phyloP scores from a whole-genome alignment of 2,113 vertebrate species.

The Lathamus discolor region DNA sequence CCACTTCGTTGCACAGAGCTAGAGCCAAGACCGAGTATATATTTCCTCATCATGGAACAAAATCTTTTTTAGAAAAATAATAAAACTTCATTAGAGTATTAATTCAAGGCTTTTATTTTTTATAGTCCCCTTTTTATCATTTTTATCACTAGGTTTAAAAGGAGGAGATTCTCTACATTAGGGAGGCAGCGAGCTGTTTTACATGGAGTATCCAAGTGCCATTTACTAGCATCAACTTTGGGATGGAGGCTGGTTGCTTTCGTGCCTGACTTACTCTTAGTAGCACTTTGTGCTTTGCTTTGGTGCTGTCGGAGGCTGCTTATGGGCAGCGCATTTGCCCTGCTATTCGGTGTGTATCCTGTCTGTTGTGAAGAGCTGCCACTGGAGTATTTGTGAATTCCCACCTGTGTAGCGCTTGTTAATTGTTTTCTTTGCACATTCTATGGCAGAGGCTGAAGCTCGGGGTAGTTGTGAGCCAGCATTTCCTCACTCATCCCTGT shows the following conservation, averaged over 20 bases:
- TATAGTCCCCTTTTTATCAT: conserved; percentile 58
- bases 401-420: background rate
- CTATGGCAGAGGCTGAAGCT: background rate
- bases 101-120: conserved; percentile 63
- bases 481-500: background rate
- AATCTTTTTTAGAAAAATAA: conserved; percentile 68
- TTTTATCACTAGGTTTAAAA: conserved; percentile 67
- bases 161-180: conserved; percentile 61
- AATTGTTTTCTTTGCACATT: conserved; percentile 7
- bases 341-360: background rate
- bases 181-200: conserved; percentile 53
- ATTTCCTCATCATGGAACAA: conserved; percentile 60
- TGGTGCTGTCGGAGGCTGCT: background rate
- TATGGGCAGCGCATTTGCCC: background rate
- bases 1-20: background rate
- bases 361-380: background rate
- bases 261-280: background rate
- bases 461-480: background rate
- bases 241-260: conserved; percentile 11
- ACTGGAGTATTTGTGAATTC: background rate
- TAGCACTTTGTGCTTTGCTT: background rate
- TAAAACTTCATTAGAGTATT: conserved; percentile 72
- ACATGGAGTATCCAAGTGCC: conserved; percentile 42
- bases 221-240: conserved; percentile 58
- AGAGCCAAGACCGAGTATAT: conserved; percentile 53